These are phyloP conservation scores for Adelosebastes latens DNA, from an alignment of 2,797 vertebrate species.

Conservation along the genomic window DNA sequence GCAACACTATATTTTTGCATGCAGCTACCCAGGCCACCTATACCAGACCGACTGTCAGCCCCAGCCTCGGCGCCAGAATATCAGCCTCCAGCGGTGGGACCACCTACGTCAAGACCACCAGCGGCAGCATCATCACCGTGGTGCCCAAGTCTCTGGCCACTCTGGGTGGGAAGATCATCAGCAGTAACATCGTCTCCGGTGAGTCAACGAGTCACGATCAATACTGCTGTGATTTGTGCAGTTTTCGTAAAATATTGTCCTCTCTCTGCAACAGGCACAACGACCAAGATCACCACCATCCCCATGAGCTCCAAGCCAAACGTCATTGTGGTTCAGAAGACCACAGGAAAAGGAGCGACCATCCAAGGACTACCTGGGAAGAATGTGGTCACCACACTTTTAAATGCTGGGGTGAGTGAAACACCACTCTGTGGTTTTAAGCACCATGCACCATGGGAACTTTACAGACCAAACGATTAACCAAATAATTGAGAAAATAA, in stretches of 20 bases:
- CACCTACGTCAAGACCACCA: constrained; percentile 98
- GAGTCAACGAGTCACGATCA: constrained; percentile 43
- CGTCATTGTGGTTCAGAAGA: constrained; percentile 98
- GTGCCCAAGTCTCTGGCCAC: constrained; percentile 97
- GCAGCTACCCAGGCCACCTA: constrained; percentile 93
- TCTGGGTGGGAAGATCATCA: constrained; percentile 97
- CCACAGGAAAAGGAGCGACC: constrained; percentile 95
- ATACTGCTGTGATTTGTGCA: background rate
- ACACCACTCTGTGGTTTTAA: background rate
- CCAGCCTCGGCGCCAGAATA: constrained; percentile 89
- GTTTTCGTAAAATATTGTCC: background rate
- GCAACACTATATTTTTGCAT: background rate
- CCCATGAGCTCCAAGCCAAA: constrained; percentile 99
- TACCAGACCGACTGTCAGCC: constrained; percentile 90
- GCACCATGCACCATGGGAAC: background rate
- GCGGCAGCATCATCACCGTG: constrained; percentile 98
- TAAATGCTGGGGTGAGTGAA: constrained; percentile 94
- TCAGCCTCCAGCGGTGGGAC: constrained; percentile 90
- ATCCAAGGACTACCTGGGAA: constrained; percentile 97
- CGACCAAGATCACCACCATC: constrained; percentile 99
- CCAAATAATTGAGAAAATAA: background rate
- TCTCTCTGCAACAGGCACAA: constrained; percentile 85
- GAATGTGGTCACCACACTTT: constrained; percentile 95
- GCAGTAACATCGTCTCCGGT: constrained; percentile 98
- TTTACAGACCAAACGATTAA: background rate